A percentile compares a stretch with the other conserved stretches of the same genome.
These are phyloP conservation scores for Pangasius mekongensis DNA, from an alignment of 2,797 vertebrate genomes.

Conservation along the genomic window DNA sequence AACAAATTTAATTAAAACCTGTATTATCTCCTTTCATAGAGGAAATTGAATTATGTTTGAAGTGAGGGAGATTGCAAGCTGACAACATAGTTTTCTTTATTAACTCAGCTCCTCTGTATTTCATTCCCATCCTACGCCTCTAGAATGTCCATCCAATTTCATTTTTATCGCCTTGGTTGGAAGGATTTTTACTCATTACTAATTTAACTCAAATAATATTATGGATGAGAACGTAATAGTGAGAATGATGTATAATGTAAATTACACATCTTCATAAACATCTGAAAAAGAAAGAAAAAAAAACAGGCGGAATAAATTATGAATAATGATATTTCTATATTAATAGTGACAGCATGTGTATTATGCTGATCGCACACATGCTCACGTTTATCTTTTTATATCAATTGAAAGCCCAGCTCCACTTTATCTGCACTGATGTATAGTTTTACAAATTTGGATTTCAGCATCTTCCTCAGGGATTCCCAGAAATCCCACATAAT, in stretches of 20 bases:
- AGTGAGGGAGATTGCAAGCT: constrained; percentile 74
- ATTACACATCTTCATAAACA: constrained; percentile 4
- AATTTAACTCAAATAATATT: constrained; percentile 60
- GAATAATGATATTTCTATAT: neutral
- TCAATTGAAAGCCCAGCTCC: neutral
- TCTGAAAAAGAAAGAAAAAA: neutral
- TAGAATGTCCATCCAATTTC: constrained; percentile 63
- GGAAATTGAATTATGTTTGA: constrained; percentile 81
- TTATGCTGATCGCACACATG: neutral
- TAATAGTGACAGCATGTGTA: neutral
- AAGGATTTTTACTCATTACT: constrained; percentile 36
- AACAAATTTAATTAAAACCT: constrained; percentile 82
- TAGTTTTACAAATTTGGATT: constrained; percentile 31
- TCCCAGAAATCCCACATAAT: constrained; percentile 53
- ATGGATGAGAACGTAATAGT: constrained; percentile 53
- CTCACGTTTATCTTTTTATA: constrained; percentile 29
- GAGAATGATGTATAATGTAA: constrained; percentile 34
- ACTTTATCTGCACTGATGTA: constrained; percentile 23
- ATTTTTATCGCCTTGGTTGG: constrained; percentile 50
- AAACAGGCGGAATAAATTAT: neutral
- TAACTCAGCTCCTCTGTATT: constrained; percentile 66
- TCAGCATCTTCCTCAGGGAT: constrained; percentile 35
- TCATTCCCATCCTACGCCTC: constrained; percentile 59
- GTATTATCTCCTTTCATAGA: constrained; percentile 73
- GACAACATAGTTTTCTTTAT: constrained; percentile 75